Conservation (phyloP, 2,888 invertebrate genomes). For the Pherbina coryleti region DNA sequence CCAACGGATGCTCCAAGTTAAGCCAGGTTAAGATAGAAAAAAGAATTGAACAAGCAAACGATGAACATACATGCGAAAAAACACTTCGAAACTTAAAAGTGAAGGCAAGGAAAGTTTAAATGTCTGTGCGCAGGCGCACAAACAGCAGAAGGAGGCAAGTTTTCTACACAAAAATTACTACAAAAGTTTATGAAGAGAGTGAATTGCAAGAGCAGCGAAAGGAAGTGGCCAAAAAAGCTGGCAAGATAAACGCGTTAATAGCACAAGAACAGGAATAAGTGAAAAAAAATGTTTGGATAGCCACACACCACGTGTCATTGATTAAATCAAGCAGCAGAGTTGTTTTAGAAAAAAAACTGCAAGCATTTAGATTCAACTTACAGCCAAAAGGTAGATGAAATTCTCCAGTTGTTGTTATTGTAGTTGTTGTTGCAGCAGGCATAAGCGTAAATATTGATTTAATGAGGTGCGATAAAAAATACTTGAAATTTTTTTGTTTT, state of each 20-base stretch:
- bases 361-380: background rate
- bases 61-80: background rate
- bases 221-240: background rate
- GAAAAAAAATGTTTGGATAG: background rate
- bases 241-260: background rate
- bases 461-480: conserved; percentile 62
- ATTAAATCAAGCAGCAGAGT: background rate
- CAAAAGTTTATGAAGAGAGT: background rate
- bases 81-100: background rate
- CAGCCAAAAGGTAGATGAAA: background rate
- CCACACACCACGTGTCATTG: conserved; percentile 23
- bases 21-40: no score
- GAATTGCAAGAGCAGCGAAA: background rate
- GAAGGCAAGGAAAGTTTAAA: background rate
- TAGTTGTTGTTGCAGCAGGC: conserved; percentile 38
- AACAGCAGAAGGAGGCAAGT: background rate
- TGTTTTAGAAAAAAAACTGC: background rate
- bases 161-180: background rate
- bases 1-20: background rate
- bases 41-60: background rate
- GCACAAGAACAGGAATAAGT: background rate
- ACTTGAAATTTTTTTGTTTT: background rate
- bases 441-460: conserved; percentile 61
- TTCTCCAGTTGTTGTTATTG: conserved; percentile 24
- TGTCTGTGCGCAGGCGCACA: background rate